Conservation (phyloP, 2,113 vertebrate species). For the Urocynchramus pylzowi region DNA sequence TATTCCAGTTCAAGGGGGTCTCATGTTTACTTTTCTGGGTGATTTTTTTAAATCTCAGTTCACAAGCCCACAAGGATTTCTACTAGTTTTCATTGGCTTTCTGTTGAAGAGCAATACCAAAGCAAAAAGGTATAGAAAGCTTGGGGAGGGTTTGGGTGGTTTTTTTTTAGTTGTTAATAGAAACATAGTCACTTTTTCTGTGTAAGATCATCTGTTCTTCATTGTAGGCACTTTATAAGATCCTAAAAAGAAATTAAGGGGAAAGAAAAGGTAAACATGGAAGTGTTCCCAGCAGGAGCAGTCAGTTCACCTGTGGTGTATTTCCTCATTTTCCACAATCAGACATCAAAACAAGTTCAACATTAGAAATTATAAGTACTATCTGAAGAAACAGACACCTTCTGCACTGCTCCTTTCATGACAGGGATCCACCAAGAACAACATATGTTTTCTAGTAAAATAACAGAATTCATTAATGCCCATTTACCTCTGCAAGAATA, state of each 20-base stretch:
- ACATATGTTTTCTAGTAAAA: not conserved
- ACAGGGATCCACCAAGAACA: not conserved
- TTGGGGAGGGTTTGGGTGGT: fast-evolving
- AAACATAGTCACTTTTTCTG: not conserved
- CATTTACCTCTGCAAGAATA: not conserved
- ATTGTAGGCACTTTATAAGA: not conserved
- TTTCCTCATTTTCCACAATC: not conserved
- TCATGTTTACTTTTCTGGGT: not conserved
- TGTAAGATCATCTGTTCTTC: not conserved
- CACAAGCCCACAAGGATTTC: not conserved
- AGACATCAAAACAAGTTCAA: not conserved
- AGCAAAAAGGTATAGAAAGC: not conserved
- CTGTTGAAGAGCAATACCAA: not conserved
- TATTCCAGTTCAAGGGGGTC: not conserved
- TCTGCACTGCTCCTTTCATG: not conserved
- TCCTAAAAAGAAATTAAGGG: not conserved
- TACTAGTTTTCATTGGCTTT: not conserved
- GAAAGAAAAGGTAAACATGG: not conserved
- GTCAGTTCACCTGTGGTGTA: not conserved
- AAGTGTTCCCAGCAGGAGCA: fast-evolving
- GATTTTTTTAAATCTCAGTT: not conserved
- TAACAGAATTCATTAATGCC: not conserved
- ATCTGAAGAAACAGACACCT: not conserved
- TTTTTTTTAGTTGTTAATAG: not conserved
- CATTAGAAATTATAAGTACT: not conserved